Base-by-base conservation (phyloP, 2,888 invertebrate genomes). In the Drosophila tripunctata region DNA sequence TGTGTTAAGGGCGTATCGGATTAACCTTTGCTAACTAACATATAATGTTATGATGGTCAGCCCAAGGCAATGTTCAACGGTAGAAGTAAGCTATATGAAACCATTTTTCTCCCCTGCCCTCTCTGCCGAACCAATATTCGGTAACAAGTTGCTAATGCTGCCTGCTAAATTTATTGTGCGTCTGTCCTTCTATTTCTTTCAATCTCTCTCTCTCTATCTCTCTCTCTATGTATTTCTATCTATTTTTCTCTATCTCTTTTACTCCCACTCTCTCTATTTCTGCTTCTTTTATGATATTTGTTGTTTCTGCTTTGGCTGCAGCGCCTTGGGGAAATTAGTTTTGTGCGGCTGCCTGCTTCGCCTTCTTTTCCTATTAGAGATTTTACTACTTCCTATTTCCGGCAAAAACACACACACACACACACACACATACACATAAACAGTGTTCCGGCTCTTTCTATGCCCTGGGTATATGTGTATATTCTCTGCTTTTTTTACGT, bases 251-350 rank as follows among this genome's bases (percentile, higher is more conserved):
- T 30, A 5, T 22, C 27, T 2, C 44, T 5, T 30, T 54, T 5
- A 4, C 12, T 12, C 14, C 27, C 30, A 21, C 7, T 19, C 33
- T 50, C 17, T 36, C 19, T 36, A 21, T 12, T 33, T 19, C 33
- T 15, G 7, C 41, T 36, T 17, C 10, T 40, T 14, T 31, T 21
- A 4, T 7, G 24, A 14, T 54, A 19, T 43, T 47, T 56, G 56
- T 41, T 61, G 38, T 76, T 73, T 44, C 68, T 77, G 40, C 66
- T 75, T 62, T 66, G 66, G 72, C 78, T 64, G 75, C 85, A 78
- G 79, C 81, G 81, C 83, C 88, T 83, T 84, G 88, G 83, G 88
- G 83, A 84, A 84, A 84, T 88, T 88, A 86, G 87, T 88, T 88
- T 83, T 88, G 81, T 87, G 87, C 35, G 68, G 70, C 55, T 70